A percentile compares a stretch with the other conserved stretches of the same genome.
Conservation (phyloP, 2,888 invertebrate genomes). For the Acheta domesticus region DNA sequence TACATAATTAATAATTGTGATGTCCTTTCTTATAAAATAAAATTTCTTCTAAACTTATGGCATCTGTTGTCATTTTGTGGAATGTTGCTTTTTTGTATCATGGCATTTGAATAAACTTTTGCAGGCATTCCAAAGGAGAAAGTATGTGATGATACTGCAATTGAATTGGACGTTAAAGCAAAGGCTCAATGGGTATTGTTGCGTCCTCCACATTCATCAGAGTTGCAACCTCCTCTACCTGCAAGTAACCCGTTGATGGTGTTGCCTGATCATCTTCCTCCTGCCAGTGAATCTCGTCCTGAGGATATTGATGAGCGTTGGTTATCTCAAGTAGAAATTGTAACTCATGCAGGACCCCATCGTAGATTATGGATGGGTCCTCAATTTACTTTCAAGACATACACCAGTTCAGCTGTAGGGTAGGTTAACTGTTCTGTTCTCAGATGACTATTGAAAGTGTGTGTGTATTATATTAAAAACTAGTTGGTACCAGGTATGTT, state of each 20-base stretch:
- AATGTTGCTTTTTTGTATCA: background rate
- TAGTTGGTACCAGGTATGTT: no score
- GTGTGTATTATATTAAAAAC: no score
- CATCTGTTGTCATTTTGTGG: background rate
- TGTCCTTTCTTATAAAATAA: no score
- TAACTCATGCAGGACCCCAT: constrained; percentile 95
- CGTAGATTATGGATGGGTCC: constrained; percentile 98
- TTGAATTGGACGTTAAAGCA: constrained; percentile 81
- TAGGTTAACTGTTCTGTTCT: constrained; percentile 45
- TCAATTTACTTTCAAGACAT: constrained; percentile 97
- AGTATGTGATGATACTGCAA: constrained; percentile 78
- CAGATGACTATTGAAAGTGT: no score
- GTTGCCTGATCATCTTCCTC: constrained; percentile 40
- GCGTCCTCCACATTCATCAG: constrained; percentile 58
- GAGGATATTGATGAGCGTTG: constrained; percentile 70
- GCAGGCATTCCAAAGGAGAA: constrained; percentile 76
- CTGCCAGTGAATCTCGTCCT: constrained; percentile 42
- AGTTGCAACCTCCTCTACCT: constrained; percentile 73
- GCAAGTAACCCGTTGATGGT: constrained; percentile 64
- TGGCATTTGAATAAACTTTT: constrained; percentile 23
- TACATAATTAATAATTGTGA: no score
- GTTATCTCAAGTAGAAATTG: constrained; percentile 95
- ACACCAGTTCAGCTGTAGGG: constrained; percentile 68
- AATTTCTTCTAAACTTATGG: no score
- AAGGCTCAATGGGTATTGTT: constrained; percentile 87